Evolutionary conservation across 2,888 invertebrate species (phyloP), one percentile per base, ranked within the genome.

Genomic region (Agriopis marginaria): DNA sequence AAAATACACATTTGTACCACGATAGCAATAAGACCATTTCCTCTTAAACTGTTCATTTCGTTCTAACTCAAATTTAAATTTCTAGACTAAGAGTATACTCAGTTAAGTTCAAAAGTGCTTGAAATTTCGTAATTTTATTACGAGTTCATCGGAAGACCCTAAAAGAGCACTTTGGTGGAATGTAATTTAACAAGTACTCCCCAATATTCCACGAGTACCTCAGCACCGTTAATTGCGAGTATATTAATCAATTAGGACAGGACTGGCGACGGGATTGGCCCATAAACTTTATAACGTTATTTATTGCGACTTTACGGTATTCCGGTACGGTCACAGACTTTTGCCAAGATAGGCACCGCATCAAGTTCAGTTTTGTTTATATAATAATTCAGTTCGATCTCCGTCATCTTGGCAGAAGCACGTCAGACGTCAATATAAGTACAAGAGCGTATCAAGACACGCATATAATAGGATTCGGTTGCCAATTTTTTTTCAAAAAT

Each of bases 191-290:
- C 39, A n/a, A 50, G 50, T 61, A 56, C 56, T 42, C 56, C 50
- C 17, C 50, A 42, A 42, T 61, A 62, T 12, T 56, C 40, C n/a
- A 32, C 50, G 60, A 54, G 32, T 65, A 14, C 44, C 42, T 32
- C 42, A 56, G 50, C 42, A 42, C 40, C 7, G 40, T 10, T 58
- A 68, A 63, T 68, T 44, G 49, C 14, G 49, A 55, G 64, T 69
- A 61, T 69, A 69, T 69, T 69, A 69, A 69, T 69, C 61, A 69
- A 64, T 61, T 69, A 64, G 55, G 39, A 17, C 14, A 54, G 53
- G 40, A 11, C 62, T 40, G 60, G 60, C 49, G 61, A 64, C 55
- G 42, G 50, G 44, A 64, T 56, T 59, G 60, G 50, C 50, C 56
- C 45, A 50, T 64, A 64, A 64, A 69, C 54, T 64, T 64, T 68